Base-by-base conservation (phyloP, 2,888 invertebrate genomes). In the Heliothis peltigera region DNA sequence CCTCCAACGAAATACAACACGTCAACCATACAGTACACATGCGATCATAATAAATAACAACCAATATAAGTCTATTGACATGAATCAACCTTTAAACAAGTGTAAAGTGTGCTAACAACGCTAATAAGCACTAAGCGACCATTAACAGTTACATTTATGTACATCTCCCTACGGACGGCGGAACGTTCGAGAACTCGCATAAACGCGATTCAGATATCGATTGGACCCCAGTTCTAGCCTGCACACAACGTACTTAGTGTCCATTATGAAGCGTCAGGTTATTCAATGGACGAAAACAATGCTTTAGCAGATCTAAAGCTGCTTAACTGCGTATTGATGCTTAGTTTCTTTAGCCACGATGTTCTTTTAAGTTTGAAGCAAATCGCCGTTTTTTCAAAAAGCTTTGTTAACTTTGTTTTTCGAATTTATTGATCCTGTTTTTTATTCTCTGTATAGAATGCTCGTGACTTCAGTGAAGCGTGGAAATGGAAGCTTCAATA, bases 131-230 rank as follows among this genome's bases (percentile, higher is more conserved):
- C 39, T 42, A 46, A 46, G 35, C 15, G 32, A 15, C 46, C 17
- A 55, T 32, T n/a, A 46, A 12, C 18, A 44, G 55, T 28, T 21
- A 47, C 21, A 47, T 22, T 47, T 25, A n/a, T n/a, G n/a, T n/a
- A 15, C 53, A 21, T 28, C 22, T 32, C 28, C 17, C 8, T 17
- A 22, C 32, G n/a, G n/a, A n/a, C 8, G 8, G 8, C 7, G 25
- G 59, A 63, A 69, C 51, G 28, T 63, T 72, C 74, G 58, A 73
- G 77, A 77, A 73, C 49, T 47, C 39, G 52, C 32, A 15, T 46
- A 25, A 25, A 1, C 35, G 43, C 39, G 21, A 53, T 43, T 47
- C 21, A 52, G n/a, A 28, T 53, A 46, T 49, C 32, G 35, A 46
- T 42, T 39, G 56, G 51, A 48, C 35, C 61, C 51, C 56, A 15